Percentiles rank a stretch among this genome's conserved stretches.
phyloP scores from a whole-genome alignment of 2,797 vertebrate species.

The Sternarchorhynchus goeldii region DNA sequence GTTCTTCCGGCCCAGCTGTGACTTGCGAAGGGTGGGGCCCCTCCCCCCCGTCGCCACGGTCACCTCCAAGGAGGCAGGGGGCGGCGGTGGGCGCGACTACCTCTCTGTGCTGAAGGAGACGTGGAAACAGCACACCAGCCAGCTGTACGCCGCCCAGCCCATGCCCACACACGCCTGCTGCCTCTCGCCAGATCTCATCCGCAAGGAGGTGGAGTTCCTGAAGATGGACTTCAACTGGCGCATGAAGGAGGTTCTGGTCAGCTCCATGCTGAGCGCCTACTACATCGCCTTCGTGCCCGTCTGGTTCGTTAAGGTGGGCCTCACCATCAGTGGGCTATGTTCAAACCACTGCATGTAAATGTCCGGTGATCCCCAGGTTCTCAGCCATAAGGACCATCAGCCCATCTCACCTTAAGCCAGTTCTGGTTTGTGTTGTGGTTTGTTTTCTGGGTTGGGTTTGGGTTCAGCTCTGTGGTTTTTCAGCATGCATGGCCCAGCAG shows the following conservation, averaged over 20 bases:
- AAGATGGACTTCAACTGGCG: slow-evolving; percentile 99
- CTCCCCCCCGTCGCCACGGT: slow-evolving; percentile 86
- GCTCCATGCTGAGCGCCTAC: slow-evolving; percentile 98
- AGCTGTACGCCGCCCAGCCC: slow-evolving; percentile 86
- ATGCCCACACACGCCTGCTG: slow-evolving; percentile 98
- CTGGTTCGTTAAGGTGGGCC: slow-evolving; percentile 96
- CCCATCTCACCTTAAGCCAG: no score
- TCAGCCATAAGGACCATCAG: no score
- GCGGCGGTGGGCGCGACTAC: slow-evolving; percentile 84
- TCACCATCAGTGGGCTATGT: no score
- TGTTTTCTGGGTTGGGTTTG: no score
- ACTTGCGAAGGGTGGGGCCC: slow-evolving; percentile 80
- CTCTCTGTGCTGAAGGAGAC: slow-evolving; percentile 92
- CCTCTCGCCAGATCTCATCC: slow-evolving; percentile 95
- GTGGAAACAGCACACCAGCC: slow-evolving; percentile 94
- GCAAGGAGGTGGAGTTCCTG: slow-evolving; percentile 94
- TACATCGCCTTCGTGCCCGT: slow-evolving; percentile 97
- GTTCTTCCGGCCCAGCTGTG: slow-evolving; percentile 91
- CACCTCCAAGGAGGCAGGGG: slow-evolving; percentile 83
- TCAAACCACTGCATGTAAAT: no score
- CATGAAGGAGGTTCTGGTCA: slow-evolving; percentile 98
- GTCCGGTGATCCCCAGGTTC: no score
- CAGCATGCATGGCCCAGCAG: no score
- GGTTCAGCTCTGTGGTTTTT: no score
- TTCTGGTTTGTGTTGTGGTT: no score